Percentiles rank a stretch among this genome's conserved stretches.
phyloP scores from a whole-genome alignment of 2,888 invertebrate genomes.

The Pheosia tremula region DNA sequence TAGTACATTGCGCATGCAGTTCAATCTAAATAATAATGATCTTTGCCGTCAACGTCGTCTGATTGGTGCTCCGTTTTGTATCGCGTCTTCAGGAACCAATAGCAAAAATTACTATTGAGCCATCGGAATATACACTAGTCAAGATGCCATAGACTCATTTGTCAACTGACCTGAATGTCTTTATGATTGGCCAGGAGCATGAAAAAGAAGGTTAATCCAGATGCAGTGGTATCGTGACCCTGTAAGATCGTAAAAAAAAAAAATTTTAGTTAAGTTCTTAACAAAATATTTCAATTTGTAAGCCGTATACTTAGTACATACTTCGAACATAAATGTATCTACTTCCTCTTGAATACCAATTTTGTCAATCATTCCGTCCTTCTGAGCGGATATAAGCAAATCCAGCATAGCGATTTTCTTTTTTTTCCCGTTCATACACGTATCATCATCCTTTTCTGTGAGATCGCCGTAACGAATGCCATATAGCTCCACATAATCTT shows the following conservation, averaged over 20 bases:
- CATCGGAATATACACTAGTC: too few relatives aligned
- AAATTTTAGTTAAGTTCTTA: neutral
- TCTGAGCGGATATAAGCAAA: conserved; percentile 80
- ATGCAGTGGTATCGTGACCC: conserved; percentile 80
- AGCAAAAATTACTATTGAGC: too few relatives aligned
- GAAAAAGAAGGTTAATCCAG: conserved; percentile 54
- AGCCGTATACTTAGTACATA: conserved; percentile 27
- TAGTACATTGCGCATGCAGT: too few relatives aligned
- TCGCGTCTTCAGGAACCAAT: too few relatives aligned
- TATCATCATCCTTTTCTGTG: conserved; percentile 11
- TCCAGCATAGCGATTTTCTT: conserved; percentile 81
- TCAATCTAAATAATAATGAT: too few relatives aligned
- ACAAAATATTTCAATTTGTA: neutral
- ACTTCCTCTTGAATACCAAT: conserved; percentile 86
- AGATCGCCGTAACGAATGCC: neutral
- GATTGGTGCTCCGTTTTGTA: too few relatives aligned
- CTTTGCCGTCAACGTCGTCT: too few relatives aligned
- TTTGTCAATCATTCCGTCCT: conserved; percentile 79
- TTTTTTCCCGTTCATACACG: conserved; percentile 20
- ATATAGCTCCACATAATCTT: conserved; percentile 30
- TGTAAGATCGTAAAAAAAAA: conserved; percentile 33
- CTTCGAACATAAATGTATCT: conserved; percentile 88
- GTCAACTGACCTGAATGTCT: conserved; percentile 59
- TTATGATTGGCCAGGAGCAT: conserved; percentile 72
- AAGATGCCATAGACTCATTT: neutral